Evolutionary conservation across 53 echinoderm and acorn worm species (phyloP), one percentile per base, ranked within the genome.

Genomic region (Luidia sarsii): DNA sequence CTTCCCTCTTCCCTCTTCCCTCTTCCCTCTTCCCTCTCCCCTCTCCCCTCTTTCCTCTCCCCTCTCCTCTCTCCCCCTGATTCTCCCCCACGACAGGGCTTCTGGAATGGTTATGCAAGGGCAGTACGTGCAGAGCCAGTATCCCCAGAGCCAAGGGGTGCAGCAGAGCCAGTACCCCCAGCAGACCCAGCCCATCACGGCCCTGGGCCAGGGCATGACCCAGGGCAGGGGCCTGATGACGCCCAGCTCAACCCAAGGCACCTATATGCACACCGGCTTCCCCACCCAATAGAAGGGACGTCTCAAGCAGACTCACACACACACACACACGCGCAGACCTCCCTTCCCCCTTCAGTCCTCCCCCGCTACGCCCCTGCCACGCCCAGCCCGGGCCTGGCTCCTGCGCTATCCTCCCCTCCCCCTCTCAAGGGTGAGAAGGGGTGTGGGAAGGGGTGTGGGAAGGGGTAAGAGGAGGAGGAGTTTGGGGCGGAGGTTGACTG

Each of bases 221-320:
- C 46, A 43, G 1, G 48, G 60, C 24, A 60, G 77, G 21, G 77
- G 60, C 8, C 48, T 77, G 27, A 64, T 84, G 84, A 84, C 73
- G 7, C 72, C 72, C 24, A 71, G 64, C 73, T 84, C 84, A 35
- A 65, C 72, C 59, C 84, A 84, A 84, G 72, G 72, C 48, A 73
- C 43, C 50, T 84, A 55, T 73, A 84, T 84, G 84, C 84, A 84
- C 49, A 52, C 84, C 37, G 73, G 84, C 49, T 84, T 72, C 64
- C 84, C 60, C 59, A 84, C 84, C 28, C 84, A 84, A 84, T 84
- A 84, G 71, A 70, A n/a, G 49, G n/a, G 32, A 52, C 14, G 65
- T 21, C 15, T 65, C 33, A 11, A 41, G 6, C 41, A 41, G 11
- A 41, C 41, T n/a, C n/a, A n/a, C n/a, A n/a, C n/a, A n/a, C n/a